Evolutionary conservation across 2,888 invertebrate genomes (phyloP).

Genomic region (Luffia ferchaultella): DNA sequence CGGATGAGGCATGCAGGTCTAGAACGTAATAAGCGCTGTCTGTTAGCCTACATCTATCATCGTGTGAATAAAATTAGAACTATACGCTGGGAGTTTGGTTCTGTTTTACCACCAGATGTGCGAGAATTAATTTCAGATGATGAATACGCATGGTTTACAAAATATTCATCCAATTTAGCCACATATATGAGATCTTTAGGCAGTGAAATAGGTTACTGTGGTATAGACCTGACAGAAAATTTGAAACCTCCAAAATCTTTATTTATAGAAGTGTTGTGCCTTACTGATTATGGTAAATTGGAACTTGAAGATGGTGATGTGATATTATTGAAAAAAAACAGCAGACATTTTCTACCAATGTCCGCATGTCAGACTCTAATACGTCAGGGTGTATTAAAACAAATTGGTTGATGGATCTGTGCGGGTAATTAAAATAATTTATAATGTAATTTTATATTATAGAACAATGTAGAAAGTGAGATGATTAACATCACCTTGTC

Average conservation of each 20-base stretch:
- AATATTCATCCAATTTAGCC: conserved; percentile 86
- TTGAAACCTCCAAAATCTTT: conserved; percentile 91
- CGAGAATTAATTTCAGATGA: conserved; percentile 79
- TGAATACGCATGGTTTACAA: conserved; percentile 88
- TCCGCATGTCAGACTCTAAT: conserved; percentile 91
- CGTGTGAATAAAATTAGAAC: conserved; percentile 82
- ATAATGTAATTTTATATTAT: too few species aligned
- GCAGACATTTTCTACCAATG: conserved; percentile 88
- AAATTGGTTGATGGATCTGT: too few species aligned
- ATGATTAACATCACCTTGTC: too few species aligned
- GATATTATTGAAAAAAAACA: conserved; percentile 87
- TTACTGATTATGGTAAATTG: conserved; percentile 91
- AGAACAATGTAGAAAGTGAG: too few species aligned
- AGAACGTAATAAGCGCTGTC: conserved; percentile 88
- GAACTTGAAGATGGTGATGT: conserved; percentile 95
- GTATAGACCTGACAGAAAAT: conserved; percentile 87
- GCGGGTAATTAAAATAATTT: too few species aligned
- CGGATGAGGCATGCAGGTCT: conserved; percentile 86
- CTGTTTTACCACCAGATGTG: conserved; percentile 87
- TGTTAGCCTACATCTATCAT: conserved; percentile 84
- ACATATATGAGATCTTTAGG: conserved; percentile 91
- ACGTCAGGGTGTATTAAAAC: conserved; percentile 87
- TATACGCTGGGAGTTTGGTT: conserved; percentile 96
- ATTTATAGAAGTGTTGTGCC: conserved; percentile 90
- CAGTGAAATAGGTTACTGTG: conserved; percentile 71